Base-by-base conservation (phyloP, 2,888 invertebrate species). In the Laothoe populi region DNA sequence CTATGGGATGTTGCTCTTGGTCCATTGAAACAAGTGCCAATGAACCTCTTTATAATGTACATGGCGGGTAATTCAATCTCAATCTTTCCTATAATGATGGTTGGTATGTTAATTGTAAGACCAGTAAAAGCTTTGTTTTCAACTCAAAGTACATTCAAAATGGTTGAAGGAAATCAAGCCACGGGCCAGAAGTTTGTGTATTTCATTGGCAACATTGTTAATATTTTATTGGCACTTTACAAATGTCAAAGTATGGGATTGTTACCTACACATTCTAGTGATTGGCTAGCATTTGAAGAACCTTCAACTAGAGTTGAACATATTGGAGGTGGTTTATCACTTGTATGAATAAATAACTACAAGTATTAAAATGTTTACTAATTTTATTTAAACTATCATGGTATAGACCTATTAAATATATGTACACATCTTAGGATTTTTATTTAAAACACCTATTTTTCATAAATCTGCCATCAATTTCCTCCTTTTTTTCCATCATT, bases 41-140 rank as follows among this genome's bases (percentile, higher is more conserved):
- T 99, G 99, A 99, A 99, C 88, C 93, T 99, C 66, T 98, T 99
- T 85, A 98, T 99, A 65, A 99, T 99, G 98, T 99, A 99, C 89
- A 99, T 99, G 99, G 98, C 99, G 61, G 99, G 99, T 19, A 99
- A 98, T 86, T 98, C 99, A 0, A 99, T 99, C 77, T 99, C 99
- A 0, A 99, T 99, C 76, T 99, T 99, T 79, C 99, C 99, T 0
- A 99, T 99, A 57, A 99, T 99, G 99, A 99, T 99, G 99, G 99
- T 99, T 8, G 99, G 99, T 48, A 99, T 99, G 99, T 94, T 99
- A 91, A 96, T 99, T 75, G 96, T 99, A 77, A 94, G 99, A 66
- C 99, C 99, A 1, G 95, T 99, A 26, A 99, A 99, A 90, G 99
- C 99, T 2, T 94, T 99, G 63, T 97, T 99, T 84, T 94, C 98